phyloP scores from a whole-genome alignment of 2,113 vertebrate genomes.

The Hippopotamus amphibius region DNA sequence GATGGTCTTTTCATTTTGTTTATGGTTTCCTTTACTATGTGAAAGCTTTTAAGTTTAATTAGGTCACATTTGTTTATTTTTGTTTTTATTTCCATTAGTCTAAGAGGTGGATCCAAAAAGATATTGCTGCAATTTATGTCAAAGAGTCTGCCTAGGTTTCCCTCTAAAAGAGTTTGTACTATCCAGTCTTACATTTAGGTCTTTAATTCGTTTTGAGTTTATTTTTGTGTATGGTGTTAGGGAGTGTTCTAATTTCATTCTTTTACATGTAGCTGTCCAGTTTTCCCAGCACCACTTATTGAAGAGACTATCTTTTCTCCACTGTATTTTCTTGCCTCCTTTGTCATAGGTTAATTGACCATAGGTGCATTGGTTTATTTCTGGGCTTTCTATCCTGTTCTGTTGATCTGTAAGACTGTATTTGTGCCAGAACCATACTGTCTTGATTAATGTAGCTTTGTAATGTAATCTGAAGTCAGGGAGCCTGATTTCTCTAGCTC shows the following conservation, averaged over 20 bases:
- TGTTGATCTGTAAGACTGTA: not conserved
- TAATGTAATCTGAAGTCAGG: not conserved
- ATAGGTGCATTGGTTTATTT: not conserved
- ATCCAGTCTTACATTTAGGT: not conserved
- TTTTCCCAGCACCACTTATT: not conserved
- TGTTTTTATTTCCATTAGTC: not conserved
- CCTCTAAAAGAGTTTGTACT: not conserved
- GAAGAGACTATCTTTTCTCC: not conserved
- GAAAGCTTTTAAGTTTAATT: not conserved
- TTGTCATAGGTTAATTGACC: not conserved
- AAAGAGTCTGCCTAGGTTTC: not conserved
- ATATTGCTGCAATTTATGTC: not conserved
- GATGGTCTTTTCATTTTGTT: not conserved
- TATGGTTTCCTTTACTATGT: not conserved
- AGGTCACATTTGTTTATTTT: not conserved
- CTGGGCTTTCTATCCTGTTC: not conserved
- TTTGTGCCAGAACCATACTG: not conserved
- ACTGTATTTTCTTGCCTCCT: not conserved
- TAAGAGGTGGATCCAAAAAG: not conserved
- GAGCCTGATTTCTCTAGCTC: not conserved
- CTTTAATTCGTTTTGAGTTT: not conserved
- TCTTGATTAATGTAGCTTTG: not conserved
- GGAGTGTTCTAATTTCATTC: not conserved
- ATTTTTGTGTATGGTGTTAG: not conserved
- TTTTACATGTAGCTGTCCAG: not conserved